Evolutionary conservation across 2,113 vertebrate genomes (phyloP).

Genomic region (Fregata magnificens): DNA sequence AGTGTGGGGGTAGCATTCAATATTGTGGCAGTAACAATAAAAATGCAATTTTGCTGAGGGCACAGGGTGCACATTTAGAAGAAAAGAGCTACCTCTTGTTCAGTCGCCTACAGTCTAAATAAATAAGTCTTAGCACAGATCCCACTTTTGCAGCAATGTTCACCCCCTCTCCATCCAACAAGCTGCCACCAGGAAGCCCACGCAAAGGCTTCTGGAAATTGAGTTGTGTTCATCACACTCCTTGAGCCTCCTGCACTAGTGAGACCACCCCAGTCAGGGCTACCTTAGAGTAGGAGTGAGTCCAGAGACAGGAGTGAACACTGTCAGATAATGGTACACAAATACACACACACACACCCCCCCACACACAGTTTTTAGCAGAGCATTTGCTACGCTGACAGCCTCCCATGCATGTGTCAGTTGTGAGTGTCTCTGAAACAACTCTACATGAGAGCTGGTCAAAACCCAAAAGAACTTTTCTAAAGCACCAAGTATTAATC

Average conservation of each 20-base stretch:
- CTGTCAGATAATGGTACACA: not conserved
- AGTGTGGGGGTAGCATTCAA: not conserved
- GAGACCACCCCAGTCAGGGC: not conserved
- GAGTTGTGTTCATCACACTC: not conserved
- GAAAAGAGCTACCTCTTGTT: not conserved
- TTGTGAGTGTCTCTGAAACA: not conserved
- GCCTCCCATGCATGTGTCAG: not conserved
- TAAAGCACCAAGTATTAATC: not conserved
- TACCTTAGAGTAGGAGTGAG: too few relatives aligned
- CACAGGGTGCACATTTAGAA: not conserved
- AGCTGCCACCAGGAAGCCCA: not conserved
- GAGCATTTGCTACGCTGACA: not conserved
- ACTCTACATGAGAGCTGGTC: not conserved
- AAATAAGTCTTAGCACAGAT: not conserved
- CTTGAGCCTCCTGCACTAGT: not conserved
- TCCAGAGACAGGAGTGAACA: not conserved
- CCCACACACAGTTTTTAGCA: accelerated
- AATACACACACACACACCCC: not conserved
- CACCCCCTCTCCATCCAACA: not conserved
- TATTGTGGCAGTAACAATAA: not conserved
- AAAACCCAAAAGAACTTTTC: not conserved
- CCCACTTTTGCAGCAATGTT: not conserved
- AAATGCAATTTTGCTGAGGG: not conserved
- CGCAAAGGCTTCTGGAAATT: not conserved
- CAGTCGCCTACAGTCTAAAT: not conserved